Percentiles rank a stretch among this genome's conserved stretches.
Conservation (phyloP, 2,797 vertebrate genomes). For the Micrastur ruficollis region DNA sequence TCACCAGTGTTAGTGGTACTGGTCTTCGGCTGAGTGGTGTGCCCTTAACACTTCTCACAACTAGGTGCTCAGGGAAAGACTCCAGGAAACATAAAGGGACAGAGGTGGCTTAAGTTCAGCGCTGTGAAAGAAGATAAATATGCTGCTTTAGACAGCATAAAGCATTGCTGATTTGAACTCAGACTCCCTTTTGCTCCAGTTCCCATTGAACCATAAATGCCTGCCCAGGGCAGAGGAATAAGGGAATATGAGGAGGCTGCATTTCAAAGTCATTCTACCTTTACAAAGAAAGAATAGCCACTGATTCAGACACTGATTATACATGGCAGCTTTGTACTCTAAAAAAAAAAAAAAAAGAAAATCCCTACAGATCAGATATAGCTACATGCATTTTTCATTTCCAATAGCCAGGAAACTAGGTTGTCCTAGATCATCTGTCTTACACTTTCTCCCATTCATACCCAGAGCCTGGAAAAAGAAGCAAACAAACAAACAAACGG, state of each 20-base stretch:
- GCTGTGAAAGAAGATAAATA: background rate
- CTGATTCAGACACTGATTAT: conserved; percentile 55
- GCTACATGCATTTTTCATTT: conserved; percentile 25
- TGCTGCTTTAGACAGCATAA: background rate
- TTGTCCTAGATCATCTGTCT: conserved; percentile 8
- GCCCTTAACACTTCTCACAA: background rate
- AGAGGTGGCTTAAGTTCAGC: background rate
- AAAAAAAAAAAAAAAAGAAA: background rate
- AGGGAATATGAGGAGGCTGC: background rate
- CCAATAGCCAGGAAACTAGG: background rate
- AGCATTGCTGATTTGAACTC: background rate
- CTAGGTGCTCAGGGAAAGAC: background rate
- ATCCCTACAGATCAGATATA: background rate
- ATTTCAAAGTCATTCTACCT: conserved; percentile 14
- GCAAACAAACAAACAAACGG: background rate
- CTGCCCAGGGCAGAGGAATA: background rate
- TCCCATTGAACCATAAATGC: conserved; percentile 2
- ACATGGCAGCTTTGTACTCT: background rate
- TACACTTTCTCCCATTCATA: background rate
- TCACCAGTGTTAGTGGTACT: background rate
- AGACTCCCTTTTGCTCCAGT: background rate
- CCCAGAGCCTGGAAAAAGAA: background rate
- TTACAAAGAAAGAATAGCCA: conserved; percentile 30
- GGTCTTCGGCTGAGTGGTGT: background rate
- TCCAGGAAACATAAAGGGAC: background rate